Base-by-base conservation (phyloP, 2,797 vertebrate genomes). In the Podarcis lilfordi region DNA sequence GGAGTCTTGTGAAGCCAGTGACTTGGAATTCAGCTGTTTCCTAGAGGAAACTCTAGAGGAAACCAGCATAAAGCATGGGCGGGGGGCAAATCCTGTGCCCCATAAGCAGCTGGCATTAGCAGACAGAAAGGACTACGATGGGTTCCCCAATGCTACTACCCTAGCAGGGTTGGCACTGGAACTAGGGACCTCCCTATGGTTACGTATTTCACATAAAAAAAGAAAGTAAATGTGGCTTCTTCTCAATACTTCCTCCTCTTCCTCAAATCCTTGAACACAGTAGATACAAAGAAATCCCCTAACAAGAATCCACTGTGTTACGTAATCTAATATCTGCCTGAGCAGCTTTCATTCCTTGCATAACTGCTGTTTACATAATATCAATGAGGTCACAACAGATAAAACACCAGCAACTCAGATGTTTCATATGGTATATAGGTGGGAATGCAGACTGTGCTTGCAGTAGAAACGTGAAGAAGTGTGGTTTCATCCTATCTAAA, bases 321-420 rank as follows among this genome's bases (percentile, higher is more conserved):
- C 3, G 35, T 88, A 92, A 95, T 88, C 83, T 55, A 55, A 55
- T 55, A 55, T 55, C 50, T 55, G 50, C 50, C 59, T 77, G 86
- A 81, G 64, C 61, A 69, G 82, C 77, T 85, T 90, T 85, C 89
- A 50, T 90, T 91, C 82, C 92, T 94, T 94, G 90, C 90, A 32
- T 94, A 91, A 91, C 64, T 6, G 68, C 84, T 81, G 81, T 90
- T 95, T 94, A 90, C 85, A 76, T 88, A 92, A 93, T 0, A 37
- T 74, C 8, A 13, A 61, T 27, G 19, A 19, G 55, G 90, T 29
- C 71, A 21, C 37, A 23, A 50, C 81, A 50, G 0, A 69, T 71
- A 13, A 43, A 72, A 76, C 77, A 64, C 50, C 0, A 11, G 37
- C 45, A 32, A 11, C 2, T 2, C 1, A 71, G 2, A 7, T 8